Base-by-base conservation (phyloP, 92 coral and sea anemone genomes). In the Epizoanthus illoricatus region DNA sequence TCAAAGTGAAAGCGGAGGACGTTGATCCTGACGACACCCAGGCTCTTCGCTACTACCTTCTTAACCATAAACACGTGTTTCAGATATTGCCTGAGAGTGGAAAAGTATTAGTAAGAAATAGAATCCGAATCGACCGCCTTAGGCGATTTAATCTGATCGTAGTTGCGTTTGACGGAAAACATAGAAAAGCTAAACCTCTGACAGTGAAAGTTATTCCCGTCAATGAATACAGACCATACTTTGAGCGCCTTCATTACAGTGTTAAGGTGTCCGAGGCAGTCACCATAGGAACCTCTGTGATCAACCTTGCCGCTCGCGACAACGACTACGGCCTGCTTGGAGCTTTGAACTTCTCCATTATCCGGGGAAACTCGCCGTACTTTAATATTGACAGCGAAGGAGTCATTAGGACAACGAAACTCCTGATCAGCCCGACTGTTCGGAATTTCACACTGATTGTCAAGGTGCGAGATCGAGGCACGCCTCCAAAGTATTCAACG, bases 181-280 rank as follows among this genome's bases (percentile, higher is more conserved):
- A 91, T 81, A 85, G 84, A 54, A 63, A 87, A 12, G 39, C 86
- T 20, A 57, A 76, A 8, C 68, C 83, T 47, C 86, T 93, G 4
- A 68, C 68, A 4, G 72, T 93, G 11, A 54, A 59, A 7, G 97
- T 93, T 12, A 71, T 85, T 18, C 85, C 94, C 5, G 84, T 93
- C 13, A 93, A 93, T 65, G 97, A 93, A 41, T 64, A 79, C 81
- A 76, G 92, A 63, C 97, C 97, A 18, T 90, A 80, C 73, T 93
- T 93, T 49, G 88, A 90, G 69, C 75, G 89, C 17, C 70, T 85
- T 36, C 78, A 93, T 18, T 93, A 93, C 85, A 81, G 80, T 24
- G 89, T 89, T 16, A 75, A 81, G 16, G 97, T 93, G 57, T 91
- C 97, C 0, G 97, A 93, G 66, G 97, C 97, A 6, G 86, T 93